Conservation (phyloP, 1,140 invertebrate genomes). For the Cydia amplana region DNA sequence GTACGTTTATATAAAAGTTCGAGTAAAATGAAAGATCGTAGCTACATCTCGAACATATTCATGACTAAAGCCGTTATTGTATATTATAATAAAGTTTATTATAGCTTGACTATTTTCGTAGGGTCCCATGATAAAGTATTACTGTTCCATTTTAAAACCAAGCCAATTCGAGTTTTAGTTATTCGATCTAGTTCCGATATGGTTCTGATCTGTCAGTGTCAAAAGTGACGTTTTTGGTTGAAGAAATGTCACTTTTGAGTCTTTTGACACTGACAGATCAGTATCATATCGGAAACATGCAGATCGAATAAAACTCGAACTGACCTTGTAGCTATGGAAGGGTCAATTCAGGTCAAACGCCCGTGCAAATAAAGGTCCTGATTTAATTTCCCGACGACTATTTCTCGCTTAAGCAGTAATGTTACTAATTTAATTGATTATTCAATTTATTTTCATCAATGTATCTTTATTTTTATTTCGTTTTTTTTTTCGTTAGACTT, state of each 20-base stretch:
- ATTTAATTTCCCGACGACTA: background rate
- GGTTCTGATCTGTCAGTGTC: no score
- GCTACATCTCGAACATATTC: background rate
- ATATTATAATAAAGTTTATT: background rate
- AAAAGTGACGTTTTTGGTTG: no score
- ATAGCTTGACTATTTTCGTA: no score
- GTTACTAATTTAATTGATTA: no score
- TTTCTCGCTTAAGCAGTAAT: background rate
- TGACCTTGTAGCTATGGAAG: background rate
- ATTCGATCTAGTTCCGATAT: no score
- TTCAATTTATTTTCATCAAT: no score
- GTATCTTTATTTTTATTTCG: no score
- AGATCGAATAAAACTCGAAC: no score
- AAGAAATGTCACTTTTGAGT: no score
- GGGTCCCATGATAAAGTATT: background rate
- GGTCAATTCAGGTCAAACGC: constrained; percentile 1
- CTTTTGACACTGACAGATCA: no score
- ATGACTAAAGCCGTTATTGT: background rate
- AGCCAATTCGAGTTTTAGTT: background rate
- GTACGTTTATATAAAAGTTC: background rate
- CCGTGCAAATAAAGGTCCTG: background rate
- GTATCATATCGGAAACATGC: no score
- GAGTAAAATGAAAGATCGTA: background rate
- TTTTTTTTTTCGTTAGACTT: no score
- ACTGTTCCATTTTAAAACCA: background rate